Evolutionary conservation across 2,888 invertebrate species (phyloP).

Genomic region (Hydrotaea diabolus): DNA sequence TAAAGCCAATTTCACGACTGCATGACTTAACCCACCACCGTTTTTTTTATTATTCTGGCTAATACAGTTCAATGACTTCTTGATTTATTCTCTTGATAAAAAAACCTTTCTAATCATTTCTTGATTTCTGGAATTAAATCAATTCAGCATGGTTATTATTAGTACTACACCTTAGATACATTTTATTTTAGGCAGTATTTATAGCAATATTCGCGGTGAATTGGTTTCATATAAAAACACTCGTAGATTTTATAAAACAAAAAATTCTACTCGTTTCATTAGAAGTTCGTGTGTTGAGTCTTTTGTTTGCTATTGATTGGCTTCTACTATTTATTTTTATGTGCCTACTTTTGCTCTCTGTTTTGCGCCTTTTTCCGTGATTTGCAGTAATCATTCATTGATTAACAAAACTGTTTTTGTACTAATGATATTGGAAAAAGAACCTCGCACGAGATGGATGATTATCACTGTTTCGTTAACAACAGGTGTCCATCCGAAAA

Average conservation of each 20-base stretch:
- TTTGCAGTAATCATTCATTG: constrained; percentile 6
- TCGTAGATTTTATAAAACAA: too few relatives aligned
- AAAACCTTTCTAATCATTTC: neutral
- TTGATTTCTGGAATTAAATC: neutral
- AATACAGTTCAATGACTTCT: neutral
- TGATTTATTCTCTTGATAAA: neutral
- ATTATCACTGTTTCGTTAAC: neutral
- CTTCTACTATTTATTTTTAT: neutral
- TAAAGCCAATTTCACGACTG: too few relatives aligned
- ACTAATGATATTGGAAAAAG: constrained; percentile 2
- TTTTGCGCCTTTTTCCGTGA: neutral
- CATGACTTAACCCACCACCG: too few relatives aligned
- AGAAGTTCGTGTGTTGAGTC: constrained; percentile 22
- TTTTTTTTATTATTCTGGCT: too few relatives aligned
- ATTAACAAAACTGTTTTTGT: neutral
- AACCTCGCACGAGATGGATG: neutral
- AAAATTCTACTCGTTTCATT: neutral
- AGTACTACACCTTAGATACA: too few relatives aligned
- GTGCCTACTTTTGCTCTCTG: neutral
- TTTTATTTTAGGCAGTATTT: too few relatives aligned
- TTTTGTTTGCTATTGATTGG: constrained; percentile 3
- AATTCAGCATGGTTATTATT: too few relatives aligned
- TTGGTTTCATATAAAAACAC: too few relatives aligned
- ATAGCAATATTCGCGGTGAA: too few relatives aligned
- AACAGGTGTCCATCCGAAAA: neutral